Percentiles rank a stretch among this genome's conserved stretches.
Conservation (phyloP, 37 sponge, comb jelly and placozoan genomes). For the Oscarella lobularis region DNA sequence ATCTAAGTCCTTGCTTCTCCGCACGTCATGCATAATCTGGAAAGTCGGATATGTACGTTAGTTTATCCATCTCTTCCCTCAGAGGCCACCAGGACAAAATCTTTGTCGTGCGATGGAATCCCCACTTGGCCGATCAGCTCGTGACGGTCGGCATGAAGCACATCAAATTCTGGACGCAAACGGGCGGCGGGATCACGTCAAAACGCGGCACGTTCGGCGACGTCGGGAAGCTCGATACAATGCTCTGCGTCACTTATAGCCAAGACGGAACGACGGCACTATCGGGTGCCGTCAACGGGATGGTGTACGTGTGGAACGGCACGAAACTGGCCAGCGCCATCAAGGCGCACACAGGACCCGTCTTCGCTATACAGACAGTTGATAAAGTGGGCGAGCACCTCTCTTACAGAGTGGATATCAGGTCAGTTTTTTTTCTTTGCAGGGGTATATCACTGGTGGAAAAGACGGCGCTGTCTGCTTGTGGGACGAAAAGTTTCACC, state of each 20-base stretch:
- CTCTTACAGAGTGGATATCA: not conserved
- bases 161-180: slow-evolving; percentile 82
- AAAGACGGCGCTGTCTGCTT: slow-evolving; percentile 80
- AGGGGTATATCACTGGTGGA: slow-evolving; percentile 90
- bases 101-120: slow-evolving; percentile 78
- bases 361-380: slow-evolving; percentile 56
- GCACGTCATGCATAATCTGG: not conserved
- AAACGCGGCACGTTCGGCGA: slow-evolving; percentile 86
- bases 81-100: slow-evolving; percentile 91
- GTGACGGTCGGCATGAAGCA: slow-evolving; percentile 91
- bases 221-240: slow-evolving; percentile 44
- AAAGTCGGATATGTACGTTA: not conserved
- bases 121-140: slow-evolving; percentile 35
- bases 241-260: slow-evolving; percentile 76
- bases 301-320: slow-evolving; percentile 70
- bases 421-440: not conserved
- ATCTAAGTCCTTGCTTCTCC: too few relatives aligned
- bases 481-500: slow-evolving; percentile 73
- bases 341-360: slow-evolving; percentile 68
- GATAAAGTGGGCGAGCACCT: slow-evolving; percentile 47
- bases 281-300: slow-evolving; percentile 70
- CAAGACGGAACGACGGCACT: slow-evolving; percentile 14
- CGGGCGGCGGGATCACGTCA: slow-evolving; percentile 79
- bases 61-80: not conserved
- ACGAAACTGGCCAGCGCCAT: slow-evolving; percentile 18